These are phyloP conservation scores for Meteorus cinctellus DNA, from an alignment of 2,888 invertebrate species.

Conservation along the genomic window DNA sequence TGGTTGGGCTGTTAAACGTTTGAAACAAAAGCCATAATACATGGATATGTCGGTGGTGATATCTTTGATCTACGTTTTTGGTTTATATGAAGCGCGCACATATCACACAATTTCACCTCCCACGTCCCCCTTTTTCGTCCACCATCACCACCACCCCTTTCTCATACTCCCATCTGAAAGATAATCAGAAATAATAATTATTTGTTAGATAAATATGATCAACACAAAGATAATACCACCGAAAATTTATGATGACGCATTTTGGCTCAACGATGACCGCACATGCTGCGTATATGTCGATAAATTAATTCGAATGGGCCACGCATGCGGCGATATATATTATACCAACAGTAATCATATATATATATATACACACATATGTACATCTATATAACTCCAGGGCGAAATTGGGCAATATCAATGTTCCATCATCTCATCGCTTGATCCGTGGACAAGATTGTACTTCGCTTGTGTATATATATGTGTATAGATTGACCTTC, in stretches of 20 bases:
- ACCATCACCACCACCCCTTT: constrained; percentile 52
- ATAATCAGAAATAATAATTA: constrained; percentile 70
- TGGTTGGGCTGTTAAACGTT: constrained; percentile 51
- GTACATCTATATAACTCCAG: constrained; percentile 1
- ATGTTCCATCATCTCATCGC: constrained; percentile 11
- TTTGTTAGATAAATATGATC: constrained; percentile 71
- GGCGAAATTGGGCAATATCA: constrained; percentile 15
- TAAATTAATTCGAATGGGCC: constrained; percentile 11
- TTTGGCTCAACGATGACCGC: constrained; percentile 15
- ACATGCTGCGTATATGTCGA: constrained; percentile 11
- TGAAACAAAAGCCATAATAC: constrained; percentile 65
- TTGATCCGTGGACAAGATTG: constrained; percentile 5
- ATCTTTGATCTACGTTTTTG: constrained; percentile 69
- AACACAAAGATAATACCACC: constrained; percentile 47
- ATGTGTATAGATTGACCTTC: neutral
- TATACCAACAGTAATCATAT: neutral
- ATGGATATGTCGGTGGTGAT: constrained; percentile 57
- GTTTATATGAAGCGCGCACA: constrained; percentile 62
- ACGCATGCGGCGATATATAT: constrained; percentile 15
- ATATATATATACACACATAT: neutral
- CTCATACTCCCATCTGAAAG: constrained; percentile 50
- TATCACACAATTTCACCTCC: constrained; percentile 53
- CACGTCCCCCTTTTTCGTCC: constrained; percentile 37
- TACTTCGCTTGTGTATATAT: neutral
- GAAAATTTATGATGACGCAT: constrained; percentile 46